phyloP scores from a whole-genome alignment of 2,888 invertebrate genomes.

The Acrobasis suavella region DNA sequence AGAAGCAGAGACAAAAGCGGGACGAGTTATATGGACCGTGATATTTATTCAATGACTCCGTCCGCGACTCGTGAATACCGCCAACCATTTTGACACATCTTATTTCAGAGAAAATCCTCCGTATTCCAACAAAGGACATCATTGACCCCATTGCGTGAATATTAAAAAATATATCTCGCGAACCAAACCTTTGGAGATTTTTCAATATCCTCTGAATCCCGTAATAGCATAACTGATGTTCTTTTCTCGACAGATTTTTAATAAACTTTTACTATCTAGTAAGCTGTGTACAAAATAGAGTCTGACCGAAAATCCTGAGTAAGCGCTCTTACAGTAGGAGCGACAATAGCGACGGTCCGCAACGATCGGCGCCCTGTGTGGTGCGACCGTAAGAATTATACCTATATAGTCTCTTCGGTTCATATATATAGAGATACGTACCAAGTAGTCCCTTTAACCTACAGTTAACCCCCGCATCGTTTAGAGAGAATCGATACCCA shows the following conservation, averaged over 20 bases:
- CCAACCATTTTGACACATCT: background rate
- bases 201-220: conserved; percentile 11
- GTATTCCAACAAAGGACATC: conserved; percentile 6
- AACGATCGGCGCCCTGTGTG: no score
- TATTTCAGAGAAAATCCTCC: conserved; percentile 7
- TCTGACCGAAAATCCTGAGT: background rate
- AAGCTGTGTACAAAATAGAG: background rate
- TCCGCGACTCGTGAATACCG: conserved; percentile 23
- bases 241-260: background rate
- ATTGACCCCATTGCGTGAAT: conserved; percentile 9
- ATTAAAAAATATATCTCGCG: conserved; percentile 10
- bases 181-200: conserved; percentile 2
- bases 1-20: conserved; percentile 35
- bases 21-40: conserved; percentile 44
- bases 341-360: no score
- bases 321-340: no score
- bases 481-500: no score
- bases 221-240: conserved; percentile 6
- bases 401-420: no score
- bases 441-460: no score
- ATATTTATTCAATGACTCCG: conserved; percentile 45
- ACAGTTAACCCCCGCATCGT: no score
- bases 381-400: no score
- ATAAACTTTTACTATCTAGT: conserved; percentile 8
- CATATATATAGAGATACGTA: no score